Evolutionary conservation across 2,888 invertebrate species (phyloP).

Genomic region (Eupithecia exiguata): DNA sequence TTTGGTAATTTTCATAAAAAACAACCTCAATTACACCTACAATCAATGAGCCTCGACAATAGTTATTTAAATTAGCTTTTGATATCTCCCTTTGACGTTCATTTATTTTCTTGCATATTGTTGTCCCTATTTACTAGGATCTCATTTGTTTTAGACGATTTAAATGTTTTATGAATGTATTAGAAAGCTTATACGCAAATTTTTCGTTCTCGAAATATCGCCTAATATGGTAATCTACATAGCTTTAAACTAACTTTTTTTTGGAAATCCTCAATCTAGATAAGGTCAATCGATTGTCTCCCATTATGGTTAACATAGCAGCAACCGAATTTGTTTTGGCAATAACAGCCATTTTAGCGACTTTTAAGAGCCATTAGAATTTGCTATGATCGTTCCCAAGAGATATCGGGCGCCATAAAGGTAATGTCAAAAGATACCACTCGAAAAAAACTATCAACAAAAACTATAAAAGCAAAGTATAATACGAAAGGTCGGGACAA

Average conservation of each 20-base stretch:
- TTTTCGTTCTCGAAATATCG: background rate
- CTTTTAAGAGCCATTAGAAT: conserved; percentile 76
- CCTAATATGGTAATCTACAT: background rate
- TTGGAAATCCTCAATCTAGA: conserved; percentile 41
- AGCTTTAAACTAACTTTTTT: background rate
- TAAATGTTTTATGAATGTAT: background rate
- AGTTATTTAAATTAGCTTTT: conserved; percentile 17
- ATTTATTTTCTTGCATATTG: background rate
- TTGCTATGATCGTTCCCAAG: conserved; percentile 73
- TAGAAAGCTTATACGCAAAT: background rate
- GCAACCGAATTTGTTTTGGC: conserved; percentile 73
- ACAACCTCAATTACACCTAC: conserved; percentile 42
- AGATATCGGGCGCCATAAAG: conserved; percentile 77
- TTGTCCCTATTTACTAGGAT: background rate
- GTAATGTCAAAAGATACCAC: conserved; percentile 78
- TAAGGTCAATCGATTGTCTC: conserved; percentile 45
- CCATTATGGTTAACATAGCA: conserved; percentile 58
- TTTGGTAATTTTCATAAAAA: conserved; percentile 64
- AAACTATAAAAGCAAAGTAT: conserved; percentile 74
- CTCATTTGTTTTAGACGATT: background rate
- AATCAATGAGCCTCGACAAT: conserved; percentile 8
- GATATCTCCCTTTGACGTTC: conserved; percentile 3
- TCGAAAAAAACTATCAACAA: conserved; percentile 77
- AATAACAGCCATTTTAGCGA: conserved; percentile 61
- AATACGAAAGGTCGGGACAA: conserved; percentile 73